Percentiles rank a stretch among this genome's conserved stretches.
These are phyloP conservation scores for Chaitophorus viminalis DNA, from an alignment of 2,888 invertebrate genomes.

Conservation along the genomic window DNA sequence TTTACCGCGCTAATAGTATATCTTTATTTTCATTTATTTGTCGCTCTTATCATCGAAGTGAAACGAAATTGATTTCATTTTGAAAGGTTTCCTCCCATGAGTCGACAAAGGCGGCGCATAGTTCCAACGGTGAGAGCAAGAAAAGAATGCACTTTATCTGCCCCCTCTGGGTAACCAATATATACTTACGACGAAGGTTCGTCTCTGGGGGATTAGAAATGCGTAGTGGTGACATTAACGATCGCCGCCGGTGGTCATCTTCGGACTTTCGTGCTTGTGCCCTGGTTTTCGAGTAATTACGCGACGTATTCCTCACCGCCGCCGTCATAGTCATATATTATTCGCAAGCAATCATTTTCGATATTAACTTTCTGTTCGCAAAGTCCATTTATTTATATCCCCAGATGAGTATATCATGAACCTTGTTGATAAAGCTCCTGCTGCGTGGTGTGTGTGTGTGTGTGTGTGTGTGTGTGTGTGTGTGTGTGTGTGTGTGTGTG, in stretches of 20 bases:
- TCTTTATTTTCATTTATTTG: neutral
- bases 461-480: too few species aligned
- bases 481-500: too few species aligned
- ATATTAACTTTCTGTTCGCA: constrained; percentile 28
- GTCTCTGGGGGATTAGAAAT: neutral
- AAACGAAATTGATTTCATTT: neutral
- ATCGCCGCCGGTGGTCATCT: constrained; percentile 22
- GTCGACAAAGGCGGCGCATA: neutral
- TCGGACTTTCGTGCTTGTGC: neutral
- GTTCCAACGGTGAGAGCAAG: neutral
- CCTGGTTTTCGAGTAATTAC: neutral
- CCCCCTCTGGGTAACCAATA: neutral
- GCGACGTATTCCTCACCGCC: neutral
- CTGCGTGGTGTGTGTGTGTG: neutral
- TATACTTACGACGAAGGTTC: neutral
- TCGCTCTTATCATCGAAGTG: neutral
- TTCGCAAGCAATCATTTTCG: constrained; percentile 20
- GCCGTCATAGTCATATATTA: neutral
- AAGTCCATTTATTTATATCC: constrained; percentile 31
- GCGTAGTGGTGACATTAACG: constrained; percentile 25
- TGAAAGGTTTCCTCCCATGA: neutral
- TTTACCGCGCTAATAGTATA: neutral
- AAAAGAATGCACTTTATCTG: neutral
- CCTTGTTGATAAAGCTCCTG: neutral
- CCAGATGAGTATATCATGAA: neutral